phyloP scores from a whole-genome alignment of 1,140 invertebrate species.

The Drosophila arizonae region DNA sequence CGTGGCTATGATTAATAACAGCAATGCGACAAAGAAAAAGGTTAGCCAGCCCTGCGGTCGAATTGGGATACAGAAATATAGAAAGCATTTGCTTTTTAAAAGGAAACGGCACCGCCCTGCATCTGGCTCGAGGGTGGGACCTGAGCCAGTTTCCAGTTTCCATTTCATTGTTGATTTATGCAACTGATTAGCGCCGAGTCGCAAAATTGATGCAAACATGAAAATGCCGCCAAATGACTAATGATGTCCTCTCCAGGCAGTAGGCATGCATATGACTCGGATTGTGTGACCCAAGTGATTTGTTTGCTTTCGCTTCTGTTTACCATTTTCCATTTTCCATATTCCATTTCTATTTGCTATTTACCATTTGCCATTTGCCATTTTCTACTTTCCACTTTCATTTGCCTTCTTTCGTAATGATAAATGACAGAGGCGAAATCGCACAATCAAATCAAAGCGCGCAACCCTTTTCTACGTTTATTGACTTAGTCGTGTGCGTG shows the following conservation, averaged over 20 bases:
- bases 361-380: slow-evolving; percentile 8
- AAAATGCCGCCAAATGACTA: slow-evolving; percentile 70
- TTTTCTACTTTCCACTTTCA: slow-evolving; percentile 29
- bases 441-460: slow-evolving; percentile 68
- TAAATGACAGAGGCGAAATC: slow-evolving; percentile 73
- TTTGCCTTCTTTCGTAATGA: slow-evolving; percentile 51
- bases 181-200: slow-evolving; percentile 70
- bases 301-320: slow-evolving; percentile 20
- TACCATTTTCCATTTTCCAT: slow-evolving; percentile 20
- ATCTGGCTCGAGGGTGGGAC: not conserved
- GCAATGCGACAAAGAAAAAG: slow-evolving; percentile 48
- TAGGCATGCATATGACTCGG: slow-evolving; percentile 30
- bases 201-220: slow-evolving; percentile 64
- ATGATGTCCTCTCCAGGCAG: slow-evolving; percentile 45
- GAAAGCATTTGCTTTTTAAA: slow-evolving; percentile 61
- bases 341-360: slow-evolving; percentile 10
- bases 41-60: slow-evolving; percentile 50
- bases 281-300: slow-evolving; percentile 50
- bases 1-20: slow-evolving; percentile 76
- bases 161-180: slow-evolving; percentile 74
- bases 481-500: slow-evolving; percentile 63
- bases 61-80: slow-evolving; percentile 45
- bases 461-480: slow-evolving; percentile 68
- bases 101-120: slow-evolving; percentile 43
- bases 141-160: not conserved